phyloP scores from a whole-genome alignment of 2,113 vertebrate genomes.

The Lophochroa leadbeateri region DNA sequence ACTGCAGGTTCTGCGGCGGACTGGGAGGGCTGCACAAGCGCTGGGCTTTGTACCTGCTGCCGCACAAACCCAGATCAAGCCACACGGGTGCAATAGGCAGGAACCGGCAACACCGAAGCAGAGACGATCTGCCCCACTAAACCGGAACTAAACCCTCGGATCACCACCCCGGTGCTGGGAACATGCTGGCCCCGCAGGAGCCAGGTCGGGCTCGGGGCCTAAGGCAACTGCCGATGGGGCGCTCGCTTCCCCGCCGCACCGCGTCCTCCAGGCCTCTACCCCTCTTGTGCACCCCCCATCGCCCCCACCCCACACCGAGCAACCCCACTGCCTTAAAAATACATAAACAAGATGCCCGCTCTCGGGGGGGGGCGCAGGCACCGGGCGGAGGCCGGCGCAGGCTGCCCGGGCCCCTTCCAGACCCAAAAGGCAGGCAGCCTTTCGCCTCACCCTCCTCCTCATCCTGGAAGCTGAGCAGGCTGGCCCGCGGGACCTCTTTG shows the following conservation, averaged over 20 bases:
- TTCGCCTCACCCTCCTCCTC: conserved; percentile 86
- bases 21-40: no score
- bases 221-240: no score
- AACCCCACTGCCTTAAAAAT: background rate
- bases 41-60: background rate
- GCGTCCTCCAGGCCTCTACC: background rate
- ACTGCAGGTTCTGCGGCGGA: no score
- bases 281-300: background rate
- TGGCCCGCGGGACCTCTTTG: conserved; percentile 75
- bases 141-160: rapidly evolving
- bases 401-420: background rate
- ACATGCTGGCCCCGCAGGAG: background rate
- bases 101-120: background rate
- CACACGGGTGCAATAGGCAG: no score
- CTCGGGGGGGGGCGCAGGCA: background rate
- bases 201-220: background rate
- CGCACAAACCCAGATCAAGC: background rate
- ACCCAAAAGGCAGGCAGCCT: background rate
- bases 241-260: background rate
- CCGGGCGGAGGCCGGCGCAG: no score
- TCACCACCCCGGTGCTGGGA: background rate
- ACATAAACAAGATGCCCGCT: rapidly evolving
- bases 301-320: no score
- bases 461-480: conserved; percentile 87
- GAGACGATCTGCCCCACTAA: rapidly evolving